Evolutionary conservation across 2,888 invertebrate species (phyloP), one percentile per base, ranked within the genome.

Genomic region (Gastracanthus pulcherrimus): DNA sequence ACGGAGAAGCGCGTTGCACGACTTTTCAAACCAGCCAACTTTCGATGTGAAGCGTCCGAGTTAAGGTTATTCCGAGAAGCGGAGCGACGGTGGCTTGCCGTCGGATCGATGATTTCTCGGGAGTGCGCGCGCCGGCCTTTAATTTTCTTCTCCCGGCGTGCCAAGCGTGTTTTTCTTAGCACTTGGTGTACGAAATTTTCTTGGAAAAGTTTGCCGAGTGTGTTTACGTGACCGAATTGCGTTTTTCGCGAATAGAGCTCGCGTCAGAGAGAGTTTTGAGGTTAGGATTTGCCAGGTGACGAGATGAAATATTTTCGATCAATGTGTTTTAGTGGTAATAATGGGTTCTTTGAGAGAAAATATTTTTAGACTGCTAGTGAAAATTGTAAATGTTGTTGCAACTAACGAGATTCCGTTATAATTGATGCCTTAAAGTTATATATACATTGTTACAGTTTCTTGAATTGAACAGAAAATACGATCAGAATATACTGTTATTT

Each of bases 31-130:
- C 38, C 19, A 6, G 41, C 36, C 16, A 9, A 13, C 9, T 31
- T 13, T 19, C 29, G 9, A 7, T 29, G 13, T 11, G 1, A n/a
- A n/a, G 31, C 19, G 16, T 11, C 11, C 16, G 7, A 16, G n/a
- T 34, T 19, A 3, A 6, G 23, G 26, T 19, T n/a, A 13, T 36
- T 7, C 45, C 19, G 29, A 13, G 51, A 11, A 31, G 23, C 3
- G 11, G 16, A 23, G 71, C 51, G 62, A 36, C 67, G 72, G 34
- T 45, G 41, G 62, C 51, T 58, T 55, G 26, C 80, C 80, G 80
- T 36, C 80, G 80, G 80, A 81, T 76, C 80, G 75, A 58, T 66
- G 48, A n/a, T 13, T 19, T 9, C n/a, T 34, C 31, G 62, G 11
- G 11, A 36, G 19, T 36, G n/a, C 31, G 9, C 36, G 34, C 9